phyloP scores from a whole-genome alignment of 2,113 vertebrate genomes.

The Clarias magur region DNA sequence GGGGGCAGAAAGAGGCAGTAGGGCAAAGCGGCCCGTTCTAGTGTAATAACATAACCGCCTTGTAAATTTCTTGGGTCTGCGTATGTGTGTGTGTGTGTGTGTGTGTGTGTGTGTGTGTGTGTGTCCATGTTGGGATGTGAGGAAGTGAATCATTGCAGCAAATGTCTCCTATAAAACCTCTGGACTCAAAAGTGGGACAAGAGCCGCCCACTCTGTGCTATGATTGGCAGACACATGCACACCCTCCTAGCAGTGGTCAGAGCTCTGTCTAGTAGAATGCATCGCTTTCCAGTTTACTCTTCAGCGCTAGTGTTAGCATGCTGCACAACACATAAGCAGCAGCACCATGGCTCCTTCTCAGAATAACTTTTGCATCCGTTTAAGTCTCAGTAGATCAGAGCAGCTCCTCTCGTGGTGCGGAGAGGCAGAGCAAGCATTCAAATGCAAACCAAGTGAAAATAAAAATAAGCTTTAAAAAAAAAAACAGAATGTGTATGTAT shows the following conservation, averaged over 20 bases:
- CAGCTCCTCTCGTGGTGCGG: constrained; percentile 42
- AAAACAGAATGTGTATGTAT: not conserved
- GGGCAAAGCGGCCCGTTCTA: not conserved
- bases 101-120: constrained; percentile 9
- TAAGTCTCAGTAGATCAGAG: not conserved
- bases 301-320: constrained; percentile 29
- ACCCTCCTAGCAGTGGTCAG: not conserved
- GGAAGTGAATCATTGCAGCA: constrained; percentile 7
- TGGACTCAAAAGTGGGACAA: not conserved
- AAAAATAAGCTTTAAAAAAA: not conserved
- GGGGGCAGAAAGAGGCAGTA: not conserved
- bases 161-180: not conserved
- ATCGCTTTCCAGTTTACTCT: constrained; percentile 22
- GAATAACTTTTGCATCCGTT: not conserved
- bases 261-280: constrained; percentile 16
- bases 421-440: not conserved
- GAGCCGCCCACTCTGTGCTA: constrained; percentile 6
- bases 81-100: not conserved
- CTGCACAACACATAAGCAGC: constrained; percentile 5
- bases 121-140: not conserved
- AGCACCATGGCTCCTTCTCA: not conserved
- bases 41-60: not conserved
- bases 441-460: too few relatives aligned
- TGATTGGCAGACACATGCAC: constrained; percentile 27
- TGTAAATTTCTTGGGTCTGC: not conserved